phyloP scores from a whole-genome alignment of 2,888 invertebrate genomes.

The Chirona hameri region DNA sequence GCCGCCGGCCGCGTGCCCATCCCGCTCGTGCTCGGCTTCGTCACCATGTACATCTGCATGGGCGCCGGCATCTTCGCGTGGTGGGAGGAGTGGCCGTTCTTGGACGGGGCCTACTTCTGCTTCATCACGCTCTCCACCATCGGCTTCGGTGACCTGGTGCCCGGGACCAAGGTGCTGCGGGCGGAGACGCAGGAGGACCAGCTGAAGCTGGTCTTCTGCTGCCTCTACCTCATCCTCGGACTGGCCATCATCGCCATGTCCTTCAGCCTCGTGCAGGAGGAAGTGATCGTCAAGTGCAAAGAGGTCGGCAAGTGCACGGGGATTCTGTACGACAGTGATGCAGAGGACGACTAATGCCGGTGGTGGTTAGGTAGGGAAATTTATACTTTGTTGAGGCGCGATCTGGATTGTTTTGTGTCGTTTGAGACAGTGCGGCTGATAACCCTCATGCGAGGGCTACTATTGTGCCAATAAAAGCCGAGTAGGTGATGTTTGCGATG shows the following conservation, averaged over 20 bases:
- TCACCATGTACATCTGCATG: slow-evolving; percentile 67
- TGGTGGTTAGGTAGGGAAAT: background rate
- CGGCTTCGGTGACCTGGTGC: slow-evolving; percentile 73
- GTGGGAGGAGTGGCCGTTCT: slow-evolving; percentile 75
- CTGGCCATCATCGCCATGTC: slow-evolving; percentile 79
- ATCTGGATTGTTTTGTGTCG: no score
- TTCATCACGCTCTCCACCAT: slow-evolving; percentile 80
- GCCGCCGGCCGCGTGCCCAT: slow-evolving; percentile 55
- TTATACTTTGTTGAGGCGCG: background rate
- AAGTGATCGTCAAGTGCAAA: slow-evolving; percentile 68
- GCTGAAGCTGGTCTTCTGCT: slow-evolving; percentile 72
- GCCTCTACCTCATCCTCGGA: slow-evolving; percentile 72
- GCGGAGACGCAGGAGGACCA: slow-evolving; percentile 53
- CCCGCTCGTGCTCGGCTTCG: slow-evolving; percentile 61
- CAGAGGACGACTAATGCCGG: background rate
- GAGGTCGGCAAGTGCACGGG: slow-evolving; percentile 67
- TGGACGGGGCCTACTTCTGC: slow-evolving; percentile 79
- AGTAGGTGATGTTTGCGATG: no score
- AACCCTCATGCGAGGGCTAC: no score
- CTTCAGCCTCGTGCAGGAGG: slow-evolving; percentile 76
- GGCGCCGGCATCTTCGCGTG: slow-evolving; percentile 73
- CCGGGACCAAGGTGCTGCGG: slow-evolving; percentile 53
- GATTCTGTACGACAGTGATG: slow-evolving; percentile 54
- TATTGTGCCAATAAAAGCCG: no score
- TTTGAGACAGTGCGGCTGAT: no score